phyloP scores from a whole-genome alignment of 2,888 invertebrate genomes.

The Cheilosia impressa region DNA sequence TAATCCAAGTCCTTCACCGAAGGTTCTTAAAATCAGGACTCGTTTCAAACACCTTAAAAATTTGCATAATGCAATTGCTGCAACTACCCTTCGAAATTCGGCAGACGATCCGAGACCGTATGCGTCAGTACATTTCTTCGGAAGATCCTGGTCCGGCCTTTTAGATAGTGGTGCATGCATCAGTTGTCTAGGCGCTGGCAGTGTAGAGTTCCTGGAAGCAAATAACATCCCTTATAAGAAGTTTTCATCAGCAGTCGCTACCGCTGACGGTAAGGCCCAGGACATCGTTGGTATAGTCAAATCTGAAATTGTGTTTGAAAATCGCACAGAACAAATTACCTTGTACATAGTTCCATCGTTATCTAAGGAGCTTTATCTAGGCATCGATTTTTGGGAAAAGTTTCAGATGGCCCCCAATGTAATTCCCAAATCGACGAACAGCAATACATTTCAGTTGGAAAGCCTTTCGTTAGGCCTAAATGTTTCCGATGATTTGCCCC shows the following conservation, averaged over 20 bases:
- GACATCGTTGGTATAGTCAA: background rate
- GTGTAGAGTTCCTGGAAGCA: background rate
- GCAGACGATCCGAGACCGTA: slow-evolving; percentile 1
- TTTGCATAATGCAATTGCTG: slow-evolving; percentile 4
- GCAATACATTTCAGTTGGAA: too few relatives aligned
- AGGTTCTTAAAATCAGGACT: background rate
- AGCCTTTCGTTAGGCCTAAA: too few relatives aligned
- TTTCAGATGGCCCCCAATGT: too few relatives aligned
- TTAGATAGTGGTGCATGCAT: background rate
- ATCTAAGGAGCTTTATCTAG: too few relatives aligned
- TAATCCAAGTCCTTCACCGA: background rate
- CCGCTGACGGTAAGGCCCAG: background rate
- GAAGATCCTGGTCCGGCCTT: background rate
- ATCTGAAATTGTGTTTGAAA: background rate
- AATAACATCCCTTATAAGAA: background rate
- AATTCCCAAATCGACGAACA: too few relatives aligned
- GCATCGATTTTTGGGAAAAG: too few relatives aligned
- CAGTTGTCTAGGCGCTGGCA: background rate
- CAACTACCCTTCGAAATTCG: slow-evolving; percentile 2
- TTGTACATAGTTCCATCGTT: too few relatives aligned
- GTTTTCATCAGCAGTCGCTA: slow-evolving; percentile 1
- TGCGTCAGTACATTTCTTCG: background rate
- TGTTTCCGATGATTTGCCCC: too few relatives aligned
- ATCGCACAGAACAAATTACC: background rate
- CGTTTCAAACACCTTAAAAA: slow-evolving; percentile 1